Conservation (phyloP, 2,888 invertebrate species). For the Ichneumoninae sp. region DNA sequence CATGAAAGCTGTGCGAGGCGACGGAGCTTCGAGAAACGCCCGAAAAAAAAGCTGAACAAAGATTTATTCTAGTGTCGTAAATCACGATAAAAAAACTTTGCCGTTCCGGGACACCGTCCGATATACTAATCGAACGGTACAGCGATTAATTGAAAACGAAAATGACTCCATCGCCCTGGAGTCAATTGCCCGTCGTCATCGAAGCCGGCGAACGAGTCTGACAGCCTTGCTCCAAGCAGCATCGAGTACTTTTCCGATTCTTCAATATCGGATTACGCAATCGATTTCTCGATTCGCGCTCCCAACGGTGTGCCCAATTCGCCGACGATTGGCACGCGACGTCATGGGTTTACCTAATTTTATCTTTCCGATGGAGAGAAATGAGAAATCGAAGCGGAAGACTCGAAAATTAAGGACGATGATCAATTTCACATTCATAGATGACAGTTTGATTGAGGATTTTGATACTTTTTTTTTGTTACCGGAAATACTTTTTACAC, state of each 20-base stretch:
- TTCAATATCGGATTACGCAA: conserved; percentile 46
- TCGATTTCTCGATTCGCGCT: conserved; percentile 30
- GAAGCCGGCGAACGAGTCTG: conserved; percentile 25
- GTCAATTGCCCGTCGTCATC: conserved; percentile 46
- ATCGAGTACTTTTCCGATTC: conserved; percentile 57
- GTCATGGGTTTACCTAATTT: background rate
- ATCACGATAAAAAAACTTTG: conserved; percentile 33
- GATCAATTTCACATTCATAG: no score
- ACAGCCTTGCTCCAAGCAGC: conserved; percentile 15
- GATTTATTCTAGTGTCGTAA: conserved; percentile 43
- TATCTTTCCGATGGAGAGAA: background rate
- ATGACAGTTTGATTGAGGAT: no score
- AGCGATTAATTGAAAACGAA: conserved; percentile 52
- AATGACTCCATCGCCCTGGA: conserved; percentile 38
- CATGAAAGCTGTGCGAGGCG: background rate
- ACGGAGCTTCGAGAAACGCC: background rate
- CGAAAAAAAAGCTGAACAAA: conserved; percentile 55
- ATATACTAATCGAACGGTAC: conserved; percentile 43
- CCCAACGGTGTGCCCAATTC: background rate
- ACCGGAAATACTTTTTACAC: no score
- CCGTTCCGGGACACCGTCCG: conserved; percentile 22
- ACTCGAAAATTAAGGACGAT: background rate
- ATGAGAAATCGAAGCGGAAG: background rate
- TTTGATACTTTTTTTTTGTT: no score
- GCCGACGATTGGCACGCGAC: background rate